phyloP scores from a whole-genome alignment of 37 sponge, comb jelly and placozoan species.

The Ephydatia muelleri region DNA sequence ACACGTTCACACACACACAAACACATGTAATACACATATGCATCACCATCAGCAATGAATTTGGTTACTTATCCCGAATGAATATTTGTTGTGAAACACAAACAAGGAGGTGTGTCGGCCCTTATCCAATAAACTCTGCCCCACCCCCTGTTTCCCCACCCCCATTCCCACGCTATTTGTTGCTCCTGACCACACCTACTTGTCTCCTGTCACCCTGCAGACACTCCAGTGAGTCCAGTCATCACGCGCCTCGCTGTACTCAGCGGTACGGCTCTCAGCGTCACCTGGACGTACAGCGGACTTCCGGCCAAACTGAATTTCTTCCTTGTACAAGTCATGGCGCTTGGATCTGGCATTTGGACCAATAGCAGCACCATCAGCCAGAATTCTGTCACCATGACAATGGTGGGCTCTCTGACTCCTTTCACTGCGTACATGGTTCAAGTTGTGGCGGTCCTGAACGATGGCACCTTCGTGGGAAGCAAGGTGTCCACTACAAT shows the following conservation, averaged over 20 bases:
- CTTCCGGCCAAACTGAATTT: not conserved
- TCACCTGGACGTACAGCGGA: not conserved
- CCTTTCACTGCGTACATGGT: not conserved
- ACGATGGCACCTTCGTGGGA: not conserved
- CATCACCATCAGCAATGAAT: not conserved
- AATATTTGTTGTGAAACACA: not conserved
- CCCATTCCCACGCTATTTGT: no score
- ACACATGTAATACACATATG: no score
- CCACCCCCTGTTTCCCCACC: not conserved
- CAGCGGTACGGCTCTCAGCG: not conserved
- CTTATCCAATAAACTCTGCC: not conserved
- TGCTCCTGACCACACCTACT: no score
- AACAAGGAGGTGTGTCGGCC: not conserved
- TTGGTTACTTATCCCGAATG: not conserved
- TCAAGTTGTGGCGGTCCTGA: not conserved
- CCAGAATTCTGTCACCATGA: not conserved
- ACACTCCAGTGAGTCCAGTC: no score
- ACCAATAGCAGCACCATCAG: not conserved
- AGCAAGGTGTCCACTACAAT: not conserved
- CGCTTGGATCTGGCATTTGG: not conserved
- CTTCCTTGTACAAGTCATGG: not conserved
- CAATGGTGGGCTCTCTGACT: not conserved
- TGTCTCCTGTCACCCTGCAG: no score
- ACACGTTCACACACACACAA: no score
- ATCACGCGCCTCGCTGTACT: not conserved